Base-by-base conservation (phyloP, 64 coral and sea anemone genomes). In the Stylophora pistillata region DNA sequence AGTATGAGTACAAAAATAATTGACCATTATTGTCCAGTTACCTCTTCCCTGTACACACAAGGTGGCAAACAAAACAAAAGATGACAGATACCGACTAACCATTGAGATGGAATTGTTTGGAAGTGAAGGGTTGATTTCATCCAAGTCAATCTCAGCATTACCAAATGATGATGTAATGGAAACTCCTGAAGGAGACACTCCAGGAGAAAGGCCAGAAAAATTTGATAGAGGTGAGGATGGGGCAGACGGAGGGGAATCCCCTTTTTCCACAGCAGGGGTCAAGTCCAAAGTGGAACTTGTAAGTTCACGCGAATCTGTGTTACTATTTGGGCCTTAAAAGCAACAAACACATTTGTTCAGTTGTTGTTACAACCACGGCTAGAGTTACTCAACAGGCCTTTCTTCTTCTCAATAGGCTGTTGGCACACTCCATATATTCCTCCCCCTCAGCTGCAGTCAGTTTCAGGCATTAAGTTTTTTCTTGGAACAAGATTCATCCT, bases 161-260 rank as follows among this genome's bases (percentile, higher is more conserved):
- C 86, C 89, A 89, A 98, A 92, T 64, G 96, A 94, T 62, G 96
- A 92, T 70, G 93, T 93, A 69, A 92, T 91, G 25, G 96, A 98
- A 15, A 91, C 79, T 18, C 70, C 86, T 59, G 93, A 89, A 0
- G 93, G 90, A 0, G 93, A 86, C 23, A 81, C 93, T 7, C 66
- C 93, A 58, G 93, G 87, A 20, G 93, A 95, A 4, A 95, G 79
- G 33, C 74, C 93, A 17, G 97, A 99, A 26, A 92, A 92, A 21
- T 87, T 87, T 5, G 90, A 95, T 2, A 92, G 75, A 56, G 94
- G 91, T 20, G 93, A 89, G 0, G 91, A 73, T 16, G 89, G 89
- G 30, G 85, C 70, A 15, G 94, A 89, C 25, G 77, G 71, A 53
- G 86, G 72, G 0, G 37, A 15, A 15, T 59, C 56, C 34, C 89